Base-by-base conservation (phyloP, 2,888 invertebrate species). In the Heliconius hortense region DNA sequence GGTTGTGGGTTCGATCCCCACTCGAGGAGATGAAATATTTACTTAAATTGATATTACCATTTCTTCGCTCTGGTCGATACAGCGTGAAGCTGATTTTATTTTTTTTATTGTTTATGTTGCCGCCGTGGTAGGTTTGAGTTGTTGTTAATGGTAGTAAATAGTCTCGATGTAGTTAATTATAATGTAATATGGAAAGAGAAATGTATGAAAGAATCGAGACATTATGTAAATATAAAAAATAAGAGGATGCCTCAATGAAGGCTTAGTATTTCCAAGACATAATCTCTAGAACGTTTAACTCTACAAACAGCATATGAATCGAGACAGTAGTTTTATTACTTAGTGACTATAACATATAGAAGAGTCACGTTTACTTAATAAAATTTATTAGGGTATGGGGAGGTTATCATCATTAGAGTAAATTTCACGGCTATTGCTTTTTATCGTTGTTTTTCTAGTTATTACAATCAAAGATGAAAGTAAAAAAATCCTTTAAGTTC, bases 401-500 rank as follows among this genome's bases (percentile, higher is more conserved):
- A 62, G 59, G 71, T 43, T 71, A 71, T 62, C 62, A 71, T 71
- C 71, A 69, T 74, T 74, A 69, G 63, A 69, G 21, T 59, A 64
- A 74, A 28, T 63, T 69, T 69, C 24, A 69, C 59, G 62, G 28
- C n/a, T 56, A 24, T 39, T 35, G 43, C 26, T 43, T 71, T 71
- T 71, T 62, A 26, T 62, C 24, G 35, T 62, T 39, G 48, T 71
- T 71, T 35, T 72, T 72, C 28, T 69, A 39, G 18, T 73, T 75
- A 72, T 72, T 77, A 79, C 26, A 69, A 11, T 39, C 24, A 15
- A 74, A 48, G 48, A 73, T 68, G 64, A n/a, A 64, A 72, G 66
- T 74, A 78, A 80, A 80, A 59, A 79, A 81, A 84, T 79, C 84
- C 80, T 82, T 80, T 79, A 84, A 87, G 87, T 85, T 85, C 86